Evolutionary conservation across 2,797 vertebrate genomes (phyloP), one percentile per base, ranked within the genome.

Genomic region (Dipus sagitta): DNA sequence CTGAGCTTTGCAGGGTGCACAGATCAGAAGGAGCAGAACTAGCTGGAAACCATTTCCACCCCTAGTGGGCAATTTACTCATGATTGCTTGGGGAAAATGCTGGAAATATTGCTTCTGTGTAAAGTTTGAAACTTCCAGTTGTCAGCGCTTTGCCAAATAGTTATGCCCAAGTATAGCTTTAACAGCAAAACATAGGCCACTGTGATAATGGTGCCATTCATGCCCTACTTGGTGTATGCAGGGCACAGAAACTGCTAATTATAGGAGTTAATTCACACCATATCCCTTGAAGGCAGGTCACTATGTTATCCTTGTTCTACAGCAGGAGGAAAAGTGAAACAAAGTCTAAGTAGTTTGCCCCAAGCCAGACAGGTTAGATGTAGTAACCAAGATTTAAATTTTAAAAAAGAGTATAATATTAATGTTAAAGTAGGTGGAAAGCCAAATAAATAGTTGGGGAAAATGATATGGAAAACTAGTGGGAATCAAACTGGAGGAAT

Each of bases 11-110:
- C 80, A 11, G 97, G 98, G 97, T 95, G 96, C 97, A 97, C 96
- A 97, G 96, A 98, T 97, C 98, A 97, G 97, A 98, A 97, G 96
- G 97, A 91, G 93, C 96, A 97, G 93, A 97, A 94, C 96, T 96
- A 97, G 96, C 97, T 97, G 92, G 97, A 97, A 98, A 97, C 97
- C 97, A 97, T 97, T 96, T 96, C 98, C 18, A 84, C 97, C 97
- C 98, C 97, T 92, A 97, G 97, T 98, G 98, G 98, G 94, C 97
- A 97, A 95, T 98, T 98, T 98, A 95, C 95, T 98, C 90, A 93
- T 97, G 97, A 97, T 97, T 98, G 98, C 97, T 96, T 90, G 97
- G 97, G 96, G 96, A 97, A 97, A 98, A 98, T 91, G 95, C 93
- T 97, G 96, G 96, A 97, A 98, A 97, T 97, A 97, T 80, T 97